A percentile compares a stretch with the other conserved stretches of the same genome.
phyloP scores from a whole-genome alignment of 2,113 vertebrate genomes.

The Otis tarda region DNA sequence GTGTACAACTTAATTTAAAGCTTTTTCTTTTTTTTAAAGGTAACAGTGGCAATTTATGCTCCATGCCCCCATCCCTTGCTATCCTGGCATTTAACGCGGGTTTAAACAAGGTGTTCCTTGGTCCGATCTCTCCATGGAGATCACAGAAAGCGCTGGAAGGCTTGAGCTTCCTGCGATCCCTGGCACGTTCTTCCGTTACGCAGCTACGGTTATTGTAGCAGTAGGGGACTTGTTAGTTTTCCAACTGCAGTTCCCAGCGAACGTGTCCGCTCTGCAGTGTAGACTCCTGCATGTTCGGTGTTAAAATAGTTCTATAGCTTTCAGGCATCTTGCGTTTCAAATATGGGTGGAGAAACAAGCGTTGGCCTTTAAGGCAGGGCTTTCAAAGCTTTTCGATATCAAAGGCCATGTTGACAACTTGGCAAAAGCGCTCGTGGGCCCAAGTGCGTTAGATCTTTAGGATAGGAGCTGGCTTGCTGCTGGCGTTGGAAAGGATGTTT shows the following conservation, averaged over 20 bases:
- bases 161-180: slow-evolving; percentile 61
- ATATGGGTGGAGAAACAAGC: slow-evolving; percentile 50
- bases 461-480: slow-evolving; percentile 43
- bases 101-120: slow-evolving; percentile 46
- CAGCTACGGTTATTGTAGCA: slow-evolving; percentile 60
- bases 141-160: slow-evolving; percentile 57
- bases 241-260: slow-evolving; percentile 55
- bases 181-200: slow-evolving; percentile 62
- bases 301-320: slow-evolving; percentile 65
- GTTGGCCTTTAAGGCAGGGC: slow-evolving; percentile 54
- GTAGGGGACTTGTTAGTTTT: slow-evolving; percentile 68
- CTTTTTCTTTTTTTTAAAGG: background rate
- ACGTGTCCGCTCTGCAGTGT: background rate
- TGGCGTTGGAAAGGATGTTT: background rate
- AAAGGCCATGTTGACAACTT: slow-evolving; percentile 62
- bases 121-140: background rate
- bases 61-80: background rate
- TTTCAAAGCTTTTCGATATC: slow-evolving; percentile 54
- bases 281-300: slow-evolving; percentile 44
- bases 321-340: slow-evolving; percentile 64
- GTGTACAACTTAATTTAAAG: background rate
- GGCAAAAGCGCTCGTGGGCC: slow-evolving; percentile 3
- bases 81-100: background rate
- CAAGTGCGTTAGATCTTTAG: slow-evolving; percentile 18
- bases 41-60: background rate